phyloP scores from a whole-genome alignment of 2,113 vertebrate species.

The Acanthisitta chloris region DNA sequence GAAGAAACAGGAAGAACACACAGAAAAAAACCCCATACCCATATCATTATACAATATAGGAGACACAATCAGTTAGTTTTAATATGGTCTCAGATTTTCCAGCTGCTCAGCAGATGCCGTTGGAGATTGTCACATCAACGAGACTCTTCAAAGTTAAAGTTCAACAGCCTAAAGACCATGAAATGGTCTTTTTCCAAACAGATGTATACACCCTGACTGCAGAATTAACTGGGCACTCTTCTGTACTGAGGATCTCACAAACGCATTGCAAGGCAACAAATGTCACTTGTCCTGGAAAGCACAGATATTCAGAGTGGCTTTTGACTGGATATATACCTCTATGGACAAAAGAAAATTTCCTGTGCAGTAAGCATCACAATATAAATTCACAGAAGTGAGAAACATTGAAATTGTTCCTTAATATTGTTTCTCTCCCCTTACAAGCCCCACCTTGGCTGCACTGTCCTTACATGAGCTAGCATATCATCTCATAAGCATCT shows the following conservation, averaged over 20 bases:
- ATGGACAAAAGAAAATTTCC: background rate
- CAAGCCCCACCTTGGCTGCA: background rate
- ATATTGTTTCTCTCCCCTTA: background rate
- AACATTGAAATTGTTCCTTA: background rate
- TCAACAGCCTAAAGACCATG: constrained; percentile 60
- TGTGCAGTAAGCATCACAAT: background rate
- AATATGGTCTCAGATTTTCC: constrained; percentile 47
- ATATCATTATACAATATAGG: background rate
- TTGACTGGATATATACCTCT: background rate
- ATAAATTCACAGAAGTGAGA: background rate
- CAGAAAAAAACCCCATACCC: constrained; percentile 12
- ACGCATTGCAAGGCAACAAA: background rate
- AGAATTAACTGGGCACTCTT: background rate
- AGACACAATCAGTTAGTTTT: constrained; percentile 25
- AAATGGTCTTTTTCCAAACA: constrained; percentile 53
- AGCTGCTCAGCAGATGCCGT: constrained; percentile 24
- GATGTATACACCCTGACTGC: background rate
- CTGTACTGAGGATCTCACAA: background rate
- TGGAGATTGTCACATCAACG: constrained; percentile 57
- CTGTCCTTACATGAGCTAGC: background rate
- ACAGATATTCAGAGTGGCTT: background rate
- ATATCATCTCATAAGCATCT: background rate
- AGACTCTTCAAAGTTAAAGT: constrained; percentile 31
- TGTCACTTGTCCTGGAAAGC: background rate
- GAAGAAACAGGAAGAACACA: constrained; percentile 15